Percentiles rank a stretch among this genome's conserved stretches.
phyloP scores from a whole-genome alignment of 2,888 invertebrate genomes.

The Saturnia pavonia region DNA sequence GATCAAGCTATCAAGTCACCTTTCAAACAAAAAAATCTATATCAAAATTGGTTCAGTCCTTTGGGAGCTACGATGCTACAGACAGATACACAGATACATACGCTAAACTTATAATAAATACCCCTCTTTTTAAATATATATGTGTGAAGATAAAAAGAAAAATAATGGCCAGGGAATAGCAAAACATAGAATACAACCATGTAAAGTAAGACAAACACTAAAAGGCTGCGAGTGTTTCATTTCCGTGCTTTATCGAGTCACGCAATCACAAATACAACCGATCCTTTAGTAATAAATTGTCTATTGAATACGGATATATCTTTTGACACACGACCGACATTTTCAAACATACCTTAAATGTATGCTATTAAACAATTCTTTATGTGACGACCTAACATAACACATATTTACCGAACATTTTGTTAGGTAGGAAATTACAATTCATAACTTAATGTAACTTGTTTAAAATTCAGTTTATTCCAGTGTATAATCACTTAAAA shows the following conservation, averaged over 20 bases:
- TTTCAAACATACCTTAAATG: not conserved
- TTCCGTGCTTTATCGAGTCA: conserved; percentile 55
- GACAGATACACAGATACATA: too few relatives aligned
- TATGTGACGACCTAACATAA: not conserved
- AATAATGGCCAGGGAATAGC: not conserved
- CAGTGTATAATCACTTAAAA: too few relatives aligned
- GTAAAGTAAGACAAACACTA: conserved; percentile 47
- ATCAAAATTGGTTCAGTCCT: too few relatives aligned
- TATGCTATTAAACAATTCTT: not conserved
- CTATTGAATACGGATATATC: conserved; percentile 31
- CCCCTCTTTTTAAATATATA: too few relatives aligned
- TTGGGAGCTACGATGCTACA: too few relatives aligned
- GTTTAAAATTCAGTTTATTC: too few relatives aligned
- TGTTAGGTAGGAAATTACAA: not conserved
- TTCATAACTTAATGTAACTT: not conserved
- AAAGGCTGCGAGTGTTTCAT: conserved; percentile 59
- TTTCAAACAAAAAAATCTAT: too few relatives aligned
- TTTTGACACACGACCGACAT: not conserved
- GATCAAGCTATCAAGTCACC: too few relatives aligned
- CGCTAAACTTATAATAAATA: too few relatives aligned
- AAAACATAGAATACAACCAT: not conserved
- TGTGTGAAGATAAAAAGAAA: not conserved
- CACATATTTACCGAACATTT: not conserved
- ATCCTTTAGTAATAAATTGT: conserved; percentile 40
- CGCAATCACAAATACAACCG: conserved; percentile 38